Evolutionary conservation across 37 sponge, comb jelly and placozoan genomes (phyloP).

Genomic region (Spongilla lacustris): DNA sequence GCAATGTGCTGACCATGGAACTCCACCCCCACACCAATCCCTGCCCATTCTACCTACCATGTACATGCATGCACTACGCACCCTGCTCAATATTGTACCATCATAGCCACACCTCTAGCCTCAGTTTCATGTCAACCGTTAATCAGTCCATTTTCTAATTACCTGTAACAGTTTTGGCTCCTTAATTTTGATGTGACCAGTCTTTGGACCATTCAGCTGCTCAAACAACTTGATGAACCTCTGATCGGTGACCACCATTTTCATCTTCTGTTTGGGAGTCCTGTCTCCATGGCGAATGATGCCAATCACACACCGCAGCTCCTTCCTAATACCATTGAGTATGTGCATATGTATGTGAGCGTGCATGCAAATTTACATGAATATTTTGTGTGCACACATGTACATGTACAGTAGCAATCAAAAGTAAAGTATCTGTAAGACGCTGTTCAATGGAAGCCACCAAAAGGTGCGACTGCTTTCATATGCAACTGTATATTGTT

Average conservation of each 20-base stretch:
- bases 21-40: no score
- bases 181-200: constrained; percentile 79
- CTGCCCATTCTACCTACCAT: no score
- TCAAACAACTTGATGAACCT: constrained; percentile 69
- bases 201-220: constrained; percentile 59
- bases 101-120: no score
- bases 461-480: no score
- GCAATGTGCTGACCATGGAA: no score
- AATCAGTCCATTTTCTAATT: not conserved
- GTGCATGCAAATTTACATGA: not conserved
- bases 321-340: constrained; percentile 43
- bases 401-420: not conserved
- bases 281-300: constrained; percentile 94
- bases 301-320: constrained; percentile 90
- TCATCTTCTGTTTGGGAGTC: constrained; percentile 97
- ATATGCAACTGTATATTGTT: no score
- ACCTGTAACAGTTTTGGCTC: constrained; percentile 87
- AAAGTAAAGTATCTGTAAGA: no score
- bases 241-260: constrained; percentile 83
- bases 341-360: not conserved
- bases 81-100: no score
- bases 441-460: no score
- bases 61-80: no score
- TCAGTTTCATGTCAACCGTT: not conserved
- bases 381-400: not conserved